Percentiles rank a stretch among this genome's conserved stretches.
phyloP scores from a whole-genome alignment of 2,797 vertebrate species.

The Arremon brunneinucha region DNA sequence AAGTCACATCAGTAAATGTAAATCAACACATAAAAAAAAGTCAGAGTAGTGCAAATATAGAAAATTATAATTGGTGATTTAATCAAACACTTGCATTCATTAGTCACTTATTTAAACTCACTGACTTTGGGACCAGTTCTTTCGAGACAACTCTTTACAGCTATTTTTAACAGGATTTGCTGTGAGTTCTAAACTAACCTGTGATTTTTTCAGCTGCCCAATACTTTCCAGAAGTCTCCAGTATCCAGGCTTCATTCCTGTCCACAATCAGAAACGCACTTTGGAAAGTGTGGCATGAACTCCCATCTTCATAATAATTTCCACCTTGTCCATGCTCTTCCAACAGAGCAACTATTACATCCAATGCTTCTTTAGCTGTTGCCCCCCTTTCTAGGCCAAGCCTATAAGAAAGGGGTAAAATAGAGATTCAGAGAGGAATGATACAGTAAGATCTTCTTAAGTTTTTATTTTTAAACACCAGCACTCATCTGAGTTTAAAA shows the following conservation, averaged over 20 bases:
- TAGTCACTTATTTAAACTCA: background rate
- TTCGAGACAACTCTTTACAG: background rate
- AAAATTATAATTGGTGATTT: background rate
- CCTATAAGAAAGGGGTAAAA: slow-evolving; percentile 19
- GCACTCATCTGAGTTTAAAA: background rate
- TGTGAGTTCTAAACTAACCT: slow-evolving; percentile 64
- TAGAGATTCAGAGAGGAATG: background rate
- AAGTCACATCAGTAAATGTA: background rate
- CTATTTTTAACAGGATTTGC: background rate
- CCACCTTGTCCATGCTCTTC: slow-evolving; percentile 81
- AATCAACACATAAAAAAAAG: background rate
- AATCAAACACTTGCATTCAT: background rate
- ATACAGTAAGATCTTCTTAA: background rate
- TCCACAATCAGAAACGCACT: slow-evolving; percentile 78
- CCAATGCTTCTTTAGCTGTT: slow-evolving; percentile 78
- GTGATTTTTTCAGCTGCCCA: slow-evolving; percentile 81
- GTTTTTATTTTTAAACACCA: background rate
- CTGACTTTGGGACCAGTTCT: background rate
- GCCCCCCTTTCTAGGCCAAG: slow-evolving; percentile 80
- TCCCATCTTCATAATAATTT: slow-evolving; percentile 77
- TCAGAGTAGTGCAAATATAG: background rate
- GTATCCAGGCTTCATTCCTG: slow-evolving; percentile 77
- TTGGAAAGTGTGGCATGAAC: slow-evolving; percentile 74
- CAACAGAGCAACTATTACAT: slow-evolving; percentile 76
- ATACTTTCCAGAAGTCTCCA: slow-evolving; percentile 80